A percentile compares a stretch with the other conserved stretches of the same genome.
These are phyloP conservation scores for Cryptocephalus primarius DNA, from an alignment of 2,888 invertebrate species.

Conservation along the genomic window DNA sequence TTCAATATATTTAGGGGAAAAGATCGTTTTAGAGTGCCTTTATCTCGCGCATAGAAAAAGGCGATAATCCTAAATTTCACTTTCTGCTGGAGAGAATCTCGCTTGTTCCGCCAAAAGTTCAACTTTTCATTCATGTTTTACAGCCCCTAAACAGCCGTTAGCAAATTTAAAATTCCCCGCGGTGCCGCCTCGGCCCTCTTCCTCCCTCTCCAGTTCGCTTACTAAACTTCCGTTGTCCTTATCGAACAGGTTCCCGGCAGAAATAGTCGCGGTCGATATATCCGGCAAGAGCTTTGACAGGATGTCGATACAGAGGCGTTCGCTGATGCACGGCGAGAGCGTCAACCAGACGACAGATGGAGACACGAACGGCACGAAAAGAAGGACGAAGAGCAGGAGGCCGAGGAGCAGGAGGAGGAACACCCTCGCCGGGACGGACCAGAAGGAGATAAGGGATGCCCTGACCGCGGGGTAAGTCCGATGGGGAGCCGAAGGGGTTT, in stretches of 20 bases:
- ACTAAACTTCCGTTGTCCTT: too few species aligned
- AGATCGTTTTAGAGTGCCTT: too few species aligned
- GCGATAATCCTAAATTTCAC: too few species aligned
- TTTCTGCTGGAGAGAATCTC: too few species aligned
- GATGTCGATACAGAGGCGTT: conserved; percentile 77
- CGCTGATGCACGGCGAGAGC: conserved; percentile 52
- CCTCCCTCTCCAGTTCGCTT: too few species aligned
- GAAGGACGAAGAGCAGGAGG: conserved; percentile 61
- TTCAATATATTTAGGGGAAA: too few species aligned
- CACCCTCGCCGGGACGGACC: conserved; percentile 83
- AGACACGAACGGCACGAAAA: conserved; percentile 43
- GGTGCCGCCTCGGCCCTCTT: too few species aligned
- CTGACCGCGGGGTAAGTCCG: conserved; percentile 61
- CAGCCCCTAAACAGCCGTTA: too few species aligned
- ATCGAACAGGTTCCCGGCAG: conserved; percentile 65
- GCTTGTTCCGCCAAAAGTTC: too few species aligned
- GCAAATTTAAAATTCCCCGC: too few species aligned
- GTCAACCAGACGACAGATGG: conserved; percentile 19
- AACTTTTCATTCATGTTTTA: too few species aligned
- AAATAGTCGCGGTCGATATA: conserved; percentile 80
- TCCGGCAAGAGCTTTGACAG: conserved; percentile 81
- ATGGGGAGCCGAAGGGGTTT: conserved; percentile 24
- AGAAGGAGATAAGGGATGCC: conserved; percentile 79
- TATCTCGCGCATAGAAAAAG: too few species aligned
- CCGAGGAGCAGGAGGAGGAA: conserved; percentile 77